Percentiles rank a stretch among this genome's conserved stretches.
These are phyloP conservation scores for Hydrotaea diabolus DNA, from an alignment of 2,888 invertebrate species.

Conservation along the genomic window DNA sequence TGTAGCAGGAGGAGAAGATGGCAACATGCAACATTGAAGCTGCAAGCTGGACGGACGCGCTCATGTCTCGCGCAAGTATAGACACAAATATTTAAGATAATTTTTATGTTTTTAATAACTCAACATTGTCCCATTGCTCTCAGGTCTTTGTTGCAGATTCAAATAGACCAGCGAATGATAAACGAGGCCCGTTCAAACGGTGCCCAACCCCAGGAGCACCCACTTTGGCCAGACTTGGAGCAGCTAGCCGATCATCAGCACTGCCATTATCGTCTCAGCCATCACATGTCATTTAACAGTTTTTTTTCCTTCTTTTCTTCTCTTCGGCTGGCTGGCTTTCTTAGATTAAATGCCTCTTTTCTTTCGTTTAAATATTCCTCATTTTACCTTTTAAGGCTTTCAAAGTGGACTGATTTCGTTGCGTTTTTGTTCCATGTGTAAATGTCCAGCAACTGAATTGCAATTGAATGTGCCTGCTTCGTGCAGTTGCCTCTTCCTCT, in stretches of 20 bases:
- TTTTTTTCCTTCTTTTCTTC: constrained; percentile 38
- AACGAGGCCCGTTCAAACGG: background rate
- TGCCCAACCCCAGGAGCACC: constrained; percentile 19
- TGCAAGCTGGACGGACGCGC: background rate
- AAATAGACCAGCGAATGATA: constrained; percentile 1
- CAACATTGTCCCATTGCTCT: background rate
- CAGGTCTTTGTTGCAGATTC: constrained; percentile 18
- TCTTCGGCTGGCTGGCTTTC: no score
- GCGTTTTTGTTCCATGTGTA: constrained; percentile 17
- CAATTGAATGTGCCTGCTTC: constrained; percentile 5
- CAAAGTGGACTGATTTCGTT: constrained; percentile 49
- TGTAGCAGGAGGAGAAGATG: constrained; percentile 59
- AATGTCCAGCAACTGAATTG: constrained; percentile 2
- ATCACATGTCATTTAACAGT: constrained; percentile 54
- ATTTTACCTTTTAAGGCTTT: constrained; percentile 56
- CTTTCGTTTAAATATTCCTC: constrained; percentile 50
- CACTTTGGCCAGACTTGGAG: constrained; percentile 16
- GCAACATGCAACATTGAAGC: no score
- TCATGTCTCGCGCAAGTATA: background rate
- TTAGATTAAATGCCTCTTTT: constrained; percentile 42
- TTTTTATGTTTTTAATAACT: constrained; percentile 16
- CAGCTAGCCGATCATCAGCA: background rate
- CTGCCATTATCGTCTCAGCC: constrained; percentile 5
- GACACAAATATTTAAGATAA: constrained; percentile 14
- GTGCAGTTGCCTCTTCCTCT: background rate